These are phyloP conservation scores for Mallotus villosus DNA, from an alignment of 2,797 vertebrate species.

Conservation along the genomic window DNA sequence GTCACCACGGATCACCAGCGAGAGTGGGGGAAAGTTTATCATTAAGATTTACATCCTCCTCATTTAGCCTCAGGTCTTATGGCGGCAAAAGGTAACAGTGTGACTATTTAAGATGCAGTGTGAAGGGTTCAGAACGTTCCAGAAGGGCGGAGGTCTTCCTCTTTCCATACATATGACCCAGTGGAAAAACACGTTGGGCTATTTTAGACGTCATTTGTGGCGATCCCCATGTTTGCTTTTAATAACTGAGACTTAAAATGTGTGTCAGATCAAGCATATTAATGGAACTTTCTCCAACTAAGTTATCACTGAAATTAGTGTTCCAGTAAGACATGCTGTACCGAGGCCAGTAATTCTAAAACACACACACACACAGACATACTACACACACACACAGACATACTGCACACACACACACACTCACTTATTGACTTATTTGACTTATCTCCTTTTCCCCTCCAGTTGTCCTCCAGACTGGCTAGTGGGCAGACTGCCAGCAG, in stretches of 20 bases:
- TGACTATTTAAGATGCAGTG: slow-evolving; percentile 46
- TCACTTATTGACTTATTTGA: neutral
- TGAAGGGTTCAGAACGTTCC: slow-evolving; percentile 41
- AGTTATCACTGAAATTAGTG: slow-evolving; percentile 2
- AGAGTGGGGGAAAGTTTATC: slow-evolving; percentile 29
- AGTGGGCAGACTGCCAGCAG: slow-evolving; percentile 43
- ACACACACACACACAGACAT: neutral
- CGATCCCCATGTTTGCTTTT: slow-evolving; percentile 52
- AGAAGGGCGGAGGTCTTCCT: slow-evolving; percentile 50
- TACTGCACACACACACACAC: neutral
- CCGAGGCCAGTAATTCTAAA: slow-evolving; percentile 48
- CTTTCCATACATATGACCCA: slow-evolving; percentile 44
- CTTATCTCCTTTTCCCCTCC: neutral
- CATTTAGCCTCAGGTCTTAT: neutral
- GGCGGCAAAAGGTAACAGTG: slow-evolving; percentile 45
- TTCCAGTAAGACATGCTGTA: slow-evolving; percentile 35
- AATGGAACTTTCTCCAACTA: neutral
- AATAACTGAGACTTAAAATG: slow-evolving; percentile 40
- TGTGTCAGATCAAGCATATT: slow-evolving; percentile 36
- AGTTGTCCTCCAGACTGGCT: slow-evolving; percentile 39
- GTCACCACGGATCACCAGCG: slow-evolving; percentile 26
- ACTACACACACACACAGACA: neutral
- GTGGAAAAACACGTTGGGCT: slow-evolving; percentile 48
- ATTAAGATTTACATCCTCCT: slow-evolving; percentile 12
- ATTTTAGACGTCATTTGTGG: slow-evolving; percentile 52